Evolutionary conservation across 2,888 invertebrate genomes (phyloP).

Genomic region (Noctua janthe): DNA sequence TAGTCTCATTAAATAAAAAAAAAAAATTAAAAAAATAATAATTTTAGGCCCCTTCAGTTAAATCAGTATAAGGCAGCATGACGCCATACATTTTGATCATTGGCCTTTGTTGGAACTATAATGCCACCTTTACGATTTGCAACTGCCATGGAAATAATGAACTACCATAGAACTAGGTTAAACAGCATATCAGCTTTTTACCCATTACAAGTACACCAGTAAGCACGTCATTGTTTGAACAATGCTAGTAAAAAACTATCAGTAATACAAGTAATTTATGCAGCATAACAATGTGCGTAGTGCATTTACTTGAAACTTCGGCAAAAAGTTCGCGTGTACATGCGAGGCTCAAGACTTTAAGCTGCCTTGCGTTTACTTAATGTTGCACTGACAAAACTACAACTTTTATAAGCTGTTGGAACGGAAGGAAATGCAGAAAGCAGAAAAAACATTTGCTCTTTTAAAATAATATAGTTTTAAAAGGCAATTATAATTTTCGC

Average conservation of each 20-base stretch:
- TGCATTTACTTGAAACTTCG: slow-evolving; percentile 21
- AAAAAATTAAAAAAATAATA: no score
- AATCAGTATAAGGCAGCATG: no score
- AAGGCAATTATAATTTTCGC: background rate
- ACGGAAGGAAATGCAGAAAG: background rate
- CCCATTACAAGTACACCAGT: background rate
- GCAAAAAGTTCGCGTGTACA: slow-evolving; percentile 49
- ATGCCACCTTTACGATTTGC: background rate
- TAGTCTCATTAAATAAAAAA: no score
- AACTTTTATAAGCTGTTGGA: slow-evolving; percentile 33
- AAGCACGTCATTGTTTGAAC: slow-evolving; percentile 20
- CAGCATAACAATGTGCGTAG: slow-evolving; percentile 41
- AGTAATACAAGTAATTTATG: slow-evolving; percentile 33
- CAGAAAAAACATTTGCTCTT: background rate
- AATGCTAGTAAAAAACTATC: slow-evolving; percentile 17
- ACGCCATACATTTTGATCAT: background rate
- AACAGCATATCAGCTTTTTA: slow-evolving; percentile 8
- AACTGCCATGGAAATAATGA: background rate
- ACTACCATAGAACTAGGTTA: slow-evolving; percentile 19
- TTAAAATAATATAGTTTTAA: background rate
- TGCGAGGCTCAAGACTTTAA: slow-evolving; percentile 26
- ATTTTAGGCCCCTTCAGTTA: background rate
- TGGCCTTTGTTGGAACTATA: background rate
- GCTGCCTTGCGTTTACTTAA: slow-evolving; percentile 29
- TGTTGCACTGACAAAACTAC: slow-evolving; percentile 26